Evolutionary conservation across 2,888 invertebrate species (phyloP).

Genomic region (Nematopogon swammerdamellus): DNA sequence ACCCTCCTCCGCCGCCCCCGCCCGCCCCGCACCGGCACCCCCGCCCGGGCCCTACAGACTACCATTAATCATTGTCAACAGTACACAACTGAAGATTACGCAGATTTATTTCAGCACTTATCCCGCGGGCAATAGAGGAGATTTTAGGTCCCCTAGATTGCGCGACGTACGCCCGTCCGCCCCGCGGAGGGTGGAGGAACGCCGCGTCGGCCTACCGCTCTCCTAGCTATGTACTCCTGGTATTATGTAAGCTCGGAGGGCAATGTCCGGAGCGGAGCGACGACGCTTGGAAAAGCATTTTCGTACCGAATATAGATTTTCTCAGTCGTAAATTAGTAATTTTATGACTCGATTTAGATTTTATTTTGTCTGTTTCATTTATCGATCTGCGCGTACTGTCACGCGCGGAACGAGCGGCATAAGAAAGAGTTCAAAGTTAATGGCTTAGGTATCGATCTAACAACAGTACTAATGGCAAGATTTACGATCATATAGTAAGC

Average conservation of each 20-base stretch:
- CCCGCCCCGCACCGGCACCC: slow-evolving; percentile 17
- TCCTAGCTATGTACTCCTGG: slow-evolving; percentile 44
- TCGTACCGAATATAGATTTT: slow-evolving; percentile 8
- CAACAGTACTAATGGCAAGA: too few species aligned
- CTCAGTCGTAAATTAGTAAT: too few species aligned
- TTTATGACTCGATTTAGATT: too few species aligned
- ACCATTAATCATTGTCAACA: slow-evolving; percentile 34
- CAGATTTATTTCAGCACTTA: background rate
- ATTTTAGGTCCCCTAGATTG: background rate
- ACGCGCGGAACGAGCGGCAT: too few species aligned
- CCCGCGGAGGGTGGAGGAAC: background rate
- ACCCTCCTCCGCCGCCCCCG: slow-evolving; percentile 8
- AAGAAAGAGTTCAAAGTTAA: too few species aligned
- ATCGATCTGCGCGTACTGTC: too few species aligned
- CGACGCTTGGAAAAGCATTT: slow-evolving; percentile 31
- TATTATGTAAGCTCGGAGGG: slow-evolving; percentile 48
- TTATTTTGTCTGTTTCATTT: too few species aligned
- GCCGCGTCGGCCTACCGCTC: slow-evolving; percentile 30
- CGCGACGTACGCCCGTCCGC: background rate
- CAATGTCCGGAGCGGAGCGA: slow-evolving; percentile 40
- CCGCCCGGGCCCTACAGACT: slow-evolving; percentile 21
- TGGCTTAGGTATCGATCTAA: too few species aligned
- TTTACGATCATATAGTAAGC: too few species aligned
- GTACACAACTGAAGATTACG: background rate
- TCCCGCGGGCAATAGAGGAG: background rate